Evolutionary conservation across 2,888 invertebrate species (phyloP).

Genomic region (Lepeophtheirus nordmannii): DNA sequence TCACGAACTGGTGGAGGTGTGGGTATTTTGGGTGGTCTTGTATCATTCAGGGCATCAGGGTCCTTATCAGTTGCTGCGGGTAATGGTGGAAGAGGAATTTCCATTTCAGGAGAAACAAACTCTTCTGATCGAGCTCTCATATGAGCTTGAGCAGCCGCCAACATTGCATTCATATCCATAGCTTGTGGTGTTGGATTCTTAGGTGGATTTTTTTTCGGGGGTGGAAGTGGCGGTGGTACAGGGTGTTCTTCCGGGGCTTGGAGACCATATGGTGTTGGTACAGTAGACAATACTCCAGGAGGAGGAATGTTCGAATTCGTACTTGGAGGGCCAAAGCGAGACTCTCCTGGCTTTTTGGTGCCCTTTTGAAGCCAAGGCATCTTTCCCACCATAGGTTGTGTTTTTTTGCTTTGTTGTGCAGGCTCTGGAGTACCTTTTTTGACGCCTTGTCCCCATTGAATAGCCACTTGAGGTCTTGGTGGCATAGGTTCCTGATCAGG

Average conservation of each 20-base stretch:
- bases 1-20: constrained; percentile 9
- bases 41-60: constrained; percentile 4
- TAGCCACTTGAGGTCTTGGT: constrained; percentile 9
- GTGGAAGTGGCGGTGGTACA: not conserved
- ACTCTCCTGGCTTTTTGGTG: not conserved
- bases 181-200: constrained; percentile 14
- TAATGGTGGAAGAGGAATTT: constrained; percentile 18
- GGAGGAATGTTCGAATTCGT: constrained; percentile 9
- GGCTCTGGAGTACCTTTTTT: constrained; percentile 3
- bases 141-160: constrained; percentile 19
- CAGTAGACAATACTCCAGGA: not conserved
- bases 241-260: not conserved
- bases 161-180: constrained; percentile 16
- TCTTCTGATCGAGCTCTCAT: constrained; percentile 9
- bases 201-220: not conserved
- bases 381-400: constrained; percentile 6
- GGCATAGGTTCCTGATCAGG: not conserved
- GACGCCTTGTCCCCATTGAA: constrained; percentile 11
- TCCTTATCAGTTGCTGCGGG: constrained; percentile 19
- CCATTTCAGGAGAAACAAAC: not conserved
- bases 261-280: not conserved
- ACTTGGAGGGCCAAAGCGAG: constrained; percentile 9
- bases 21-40: constrained; percentile 13
- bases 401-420: not conserved
- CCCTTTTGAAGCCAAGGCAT: constrained; percentile 10